These are phyloP conservation scores for Rhea pennata DNA, from an alignment of 2,113 vertebrate genomes.

Conservation along the genomic window DNA sequence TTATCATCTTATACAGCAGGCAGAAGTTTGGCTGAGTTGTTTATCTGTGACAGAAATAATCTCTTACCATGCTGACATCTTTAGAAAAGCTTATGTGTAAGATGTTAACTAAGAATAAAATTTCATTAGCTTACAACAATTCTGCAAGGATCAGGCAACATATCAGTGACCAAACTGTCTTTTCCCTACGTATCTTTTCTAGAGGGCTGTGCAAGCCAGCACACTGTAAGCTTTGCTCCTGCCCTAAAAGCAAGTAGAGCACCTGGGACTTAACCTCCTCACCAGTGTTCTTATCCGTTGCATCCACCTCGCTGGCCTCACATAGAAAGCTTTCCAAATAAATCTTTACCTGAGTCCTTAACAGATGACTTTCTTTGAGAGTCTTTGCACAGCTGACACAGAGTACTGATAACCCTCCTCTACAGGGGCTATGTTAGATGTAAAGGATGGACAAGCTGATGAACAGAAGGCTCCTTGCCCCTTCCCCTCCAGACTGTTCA, in stretches of 20 bases:
- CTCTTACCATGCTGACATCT: neutral
- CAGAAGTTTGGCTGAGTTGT: neutral
- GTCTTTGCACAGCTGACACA: constrained; percentile 8
- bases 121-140: neutral
- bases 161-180: neutral
- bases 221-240: neutral
- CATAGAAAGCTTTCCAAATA: constrained; percentile 43
- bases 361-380: constrained; percentile 10
- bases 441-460: neutral
- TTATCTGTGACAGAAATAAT: neutral
- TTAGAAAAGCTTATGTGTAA: neutral
- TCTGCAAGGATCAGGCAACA: neutral
- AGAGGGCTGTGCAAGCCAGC: neutral
- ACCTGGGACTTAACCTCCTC: constrained; percentile 41
- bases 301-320: constrained; percentile 26
- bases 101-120: neutral
- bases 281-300: constrained; percentile 11
- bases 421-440: neutral
- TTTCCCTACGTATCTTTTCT: neutral
- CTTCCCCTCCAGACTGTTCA: neutral
- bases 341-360: constrained; percentile 36
- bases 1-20: neutral
- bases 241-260: neutral
- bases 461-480: neutral
- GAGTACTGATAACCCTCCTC: neutral